Base-by-base conservation (phyloP, 2,888 invertebrate species). In the Drosophila phalerata region DNA sequence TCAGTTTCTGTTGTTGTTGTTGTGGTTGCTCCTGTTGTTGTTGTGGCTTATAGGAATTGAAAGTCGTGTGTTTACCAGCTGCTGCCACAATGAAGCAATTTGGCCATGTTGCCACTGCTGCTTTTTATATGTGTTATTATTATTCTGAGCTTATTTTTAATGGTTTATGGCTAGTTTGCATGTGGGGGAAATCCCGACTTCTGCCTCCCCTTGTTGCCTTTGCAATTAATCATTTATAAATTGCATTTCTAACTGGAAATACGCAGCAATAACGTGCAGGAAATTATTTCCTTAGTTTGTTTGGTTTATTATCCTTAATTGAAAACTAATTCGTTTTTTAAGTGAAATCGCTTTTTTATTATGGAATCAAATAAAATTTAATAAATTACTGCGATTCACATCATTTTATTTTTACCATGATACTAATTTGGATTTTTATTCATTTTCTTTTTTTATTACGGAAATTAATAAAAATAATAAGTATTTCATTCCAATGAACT, bases 21-120 rank as follows among this genome's bases (percentile, higher is more conserved):
- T 47, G 19, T 28, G 32, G 11, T 43, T 60, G 37, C 19, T 53
- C 38, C 25, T 47, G 13, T 13, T 53, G 25, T 40, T 63, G 49
- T 32, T 48, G 40, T 30, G 38, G 73, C 64, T 76, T 76, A 73
- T 69, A 73, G 65, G 55, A 78, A 76, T 73, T 78, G 63, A 37
- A 78, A 57, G 48, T 53, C 47, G 51, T 49, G 32, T 64, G 48
- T 57, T 30, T 53, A 62, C 57, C 78, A 81, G 78, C 70, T 79
- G 78, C 63, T 69, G 78, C 78, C 78, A 70, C 77, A 77, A 77
- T 77, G 75, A 66, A 79, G 79, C 77, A 79, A 77, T 81, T 79
- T 77, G 72, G 43, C 34, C 68, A 60, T 58, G 72, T 60, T 75
- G 72, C 47, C 55, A 67, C 9, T 47, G 22, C 11, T 52, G 48